Evolutionary conservation across 1,140 invertebrate species (phyloP).

Genomic region (Drosophila arawakana): DNA sequence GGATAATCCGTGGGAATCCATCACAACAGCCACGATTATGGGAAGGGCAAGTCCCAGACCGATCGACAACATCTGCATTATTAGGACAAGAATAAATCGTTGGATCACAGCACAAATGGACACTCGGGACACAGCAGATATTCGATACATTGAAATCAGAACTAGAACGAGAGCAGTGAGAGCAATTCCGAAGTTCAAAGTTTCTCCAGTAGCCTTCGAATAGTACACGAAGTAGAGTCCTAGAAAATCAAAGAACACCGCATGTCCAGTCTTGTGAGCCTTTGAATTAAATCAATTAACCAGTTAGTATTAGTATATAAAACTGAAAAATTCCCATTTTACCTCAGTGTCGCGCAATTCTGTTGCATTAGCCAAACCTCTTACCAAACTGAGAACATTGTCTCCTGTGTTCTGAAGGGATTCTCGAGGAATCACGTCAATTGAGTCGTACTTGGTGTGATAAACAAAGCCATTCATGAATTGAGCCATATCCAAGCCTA

Average conservation of each 20-base stretch:
- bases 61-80: conserved; percentile 50
- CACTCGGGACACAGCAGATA: conserved; percentile 39
- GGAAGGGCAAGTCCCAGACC: conserved; percentile 84
- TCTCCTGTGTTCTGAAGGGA: conserved; percentile 93
- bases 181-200: conserved; percentile 86
- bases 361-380: conserved; percentile 87
- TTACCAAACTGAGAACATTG: conserved; percentile 89
- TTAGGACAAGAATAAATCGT: conserved; percentile 41
- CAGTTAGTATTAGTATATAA: conserved; percentile 85
- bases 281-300: conserved; percentile 86
- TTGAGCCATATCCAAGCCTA: conserved; percentile 94
- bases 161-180: conserved; percentile 77
- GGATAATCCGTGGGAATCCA: conserved; percentile 83
- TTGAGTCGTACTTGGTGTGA: conserved; percentile 94
- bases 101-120: conserved; percentile 23
- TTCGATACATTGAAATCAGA: conserved; percentile 73
- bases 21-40: conserved; percentile 84
- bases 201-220: conserved; percentile 86
- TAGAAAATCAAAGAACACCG: conserved; percentile 93
- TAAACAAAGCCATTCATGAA: conserved; percentile 96
- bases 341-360: conserved; percentile 85
- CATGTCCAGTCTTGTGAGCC: conserved; percentile 84
- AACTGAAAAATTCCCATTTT: conserved; percentile 68
- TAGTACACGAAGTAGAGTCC: conserved; percentile 89
- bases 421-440: conserved; percentile 90